Evolutionary conservation across 2,797 vertebrate genomes (phyloP), one percentile per base, ranked within the genome.

Genomic region (Lacerta bilineata): DNA sequence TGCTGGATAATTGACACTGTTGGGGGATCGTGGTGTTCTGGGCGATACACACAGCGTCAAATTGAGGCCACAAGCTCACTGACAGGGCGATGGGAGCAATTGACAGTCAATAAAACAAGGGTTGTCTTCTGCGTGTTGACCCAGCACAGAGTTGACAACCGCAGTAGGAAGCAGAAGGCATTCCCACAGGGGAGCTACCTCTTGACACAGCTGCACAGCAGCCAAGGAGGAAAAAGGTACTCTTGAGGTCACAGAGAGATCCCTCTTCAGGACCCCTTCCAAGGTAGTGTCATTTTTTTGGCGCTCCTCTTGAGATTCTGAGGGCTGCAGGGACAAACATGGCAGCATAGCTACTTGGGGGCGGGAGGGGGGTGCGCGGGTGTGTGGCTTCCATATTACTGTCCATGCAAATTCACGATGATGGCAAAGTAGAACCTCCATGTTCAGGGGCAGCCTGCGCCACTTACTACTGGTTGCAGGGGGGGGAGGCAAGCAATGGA

Each of bases 141-240:
- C 55, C n/a, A 89, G 71, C 25, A 9, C 20, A 81, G 43, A 85
- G 71, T 7, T 81, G 78, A 76, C 17, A 33, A 61, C 13, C 39
- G 13, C 11, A 20, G 9, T 25, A 50, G 17, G 10, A 50, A 39
- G 78, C 27, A 23, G 59, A 80, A 89, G 71, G 10, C 29, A n/a
- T 77, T 89, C 83, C 78, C 88, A 89, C 83, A 68, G 36, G n/a
- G 4, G 20, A 43, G n/a, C 15, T 33, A 79, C 50, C 68, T 74
- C 27, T 43, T 72, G 33, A 46, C 82, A 17, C 6, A 4, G 43
- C 23, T 13, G 43, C 39, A 36, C 9, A 10, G 11, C 17, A 46
- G 76, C 36, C 83, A 84, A 80, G 29, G 41, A 50, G 27, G 43
- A 64, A 39, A 64, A 46, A 41, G 43, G 81, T 41, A 55, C 41